Conservation (phyloP, 1,140 invertebrate species). For the Saccostrea echinata region DNA sequence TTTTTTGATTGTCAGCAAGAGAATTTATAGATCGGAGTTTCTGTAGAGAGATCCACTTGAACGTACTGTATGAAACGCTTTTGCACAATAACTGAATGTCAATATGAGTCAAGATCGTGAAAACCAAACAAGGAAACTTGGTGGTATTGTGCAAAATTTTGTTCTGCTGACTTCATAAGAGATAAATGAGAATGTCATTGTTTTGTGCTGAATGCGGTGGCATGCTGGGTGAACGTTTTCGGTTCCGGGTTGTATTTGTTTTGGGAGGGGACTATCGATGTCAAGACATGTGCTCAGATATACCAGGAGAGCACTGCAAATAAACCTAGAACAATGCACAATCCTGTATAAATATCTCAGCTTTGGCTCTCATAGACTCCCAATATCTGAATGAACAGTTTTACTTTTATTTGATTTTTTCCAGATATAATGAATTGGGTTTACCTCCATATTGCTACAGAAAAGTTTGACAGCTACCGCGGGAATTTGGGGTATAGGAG, state of each 20-base stretch:
- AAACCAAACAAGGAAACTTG: slow-evolving; percentile 7
- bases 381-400: slow-evolving; percentile 25
- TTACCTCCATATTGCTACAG: not conserved
- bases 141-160: not conserved
- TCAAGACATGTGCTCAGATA: slow-evolving; percentile 38
- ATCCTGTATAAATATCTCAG: slow-evolving; percentile 19
- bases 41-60: slow-evolving; percentile 22
- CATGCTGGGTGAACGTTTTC: not conserved
- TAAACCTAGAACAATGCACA: slow-evolving; percentile 15
- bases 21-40: slow-evolving; percentile 13
- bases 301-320: slow-evolving; percentile 27
- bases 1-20: slow-evolving; percentile 27
- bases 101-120: slow-evolving; percentile 27
- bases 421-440: not conserved
- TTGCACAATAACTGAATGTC: slow-evolving; percentile 28
- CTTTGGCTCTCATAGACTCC: not conserved
- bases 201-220: slow-evolving; percentile 27
- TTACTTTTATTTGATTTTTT: slow-evolving; percentile 1
- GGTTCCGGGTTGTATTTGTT: slow-evolving; percentile 36
- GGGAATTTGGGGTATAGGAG: not conserved
- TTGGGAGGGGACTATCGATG: slow-evolving; percentile 37
- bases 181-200: slow-evolving; percentile 29
- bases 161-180: slow-evolving; percentile 23
- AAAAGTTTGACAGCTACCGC: not conserved
- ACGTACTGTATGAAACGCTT: slow-evolving; percentile 7